Conservation (phyloP, 1,140 invertebrate species). For the Diprion similis region DNA sequence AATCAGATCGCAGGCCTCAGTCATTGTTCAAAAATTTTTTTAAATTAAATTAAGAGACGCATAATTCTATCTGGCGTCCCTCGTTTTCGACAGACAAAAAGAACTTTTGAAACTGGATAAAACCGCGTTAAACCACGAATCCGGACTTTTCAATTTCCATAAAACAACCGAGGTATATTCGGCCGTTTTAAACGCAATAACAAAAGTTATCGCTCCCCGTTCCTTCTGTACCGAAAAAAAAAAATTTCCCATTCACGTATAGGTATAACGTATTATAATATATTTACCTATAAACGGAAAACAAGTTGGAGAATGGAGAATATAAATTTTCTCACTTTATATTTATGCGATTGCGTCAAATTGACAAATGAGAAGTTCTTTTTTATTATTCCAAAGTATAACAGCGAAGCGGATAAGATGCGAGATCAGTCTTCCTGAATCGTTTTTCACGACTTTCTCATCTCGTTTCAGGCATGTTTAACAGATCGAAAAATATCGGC, state of each 20-base stretch:
- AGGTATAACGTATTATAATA: not conserved
- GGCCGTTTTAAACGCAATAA: not conserved
- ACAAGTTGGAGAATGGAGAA: not conserved
- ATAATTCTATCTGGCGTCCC: too few species aligned
- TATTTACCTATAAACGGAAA: not conserved
- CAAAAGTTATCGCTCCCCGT: not conserved
- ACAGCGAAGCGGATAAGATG: too few species aligned
- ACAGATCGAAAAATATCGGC: too few species aligned
- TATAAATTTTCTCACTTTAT: not conserved
- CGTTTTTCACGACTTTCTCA: too few species aligned
- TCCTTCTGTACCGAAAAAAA: not conserved
- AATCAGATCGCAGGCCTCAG: too few species aligned
- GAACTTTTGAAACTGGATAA: not conserved
- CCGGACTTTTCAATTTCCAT: not conserved
- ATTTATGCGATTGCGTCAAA: not conserved
- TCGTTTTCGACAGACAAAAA: conserved; percentile 1
- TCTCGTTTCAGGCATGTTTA: too few species aligned
- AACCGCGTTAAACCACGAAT: not conserved
- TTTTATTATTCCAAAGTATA: too few species aligned
- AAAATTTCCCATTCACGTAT: not conserved
- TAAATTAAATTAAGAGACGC: too few species aligned
- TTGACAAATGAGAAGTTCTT: not conserved
- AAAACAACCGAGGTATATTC: not conserved
- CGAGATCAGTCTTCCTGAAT: too few species aligned
- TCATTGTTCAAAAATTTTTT: too few species aligned